Base-by-base conservation (phyloP, 2,797 vertebrate genomes). In the Artibeus lituratus region DNA sequence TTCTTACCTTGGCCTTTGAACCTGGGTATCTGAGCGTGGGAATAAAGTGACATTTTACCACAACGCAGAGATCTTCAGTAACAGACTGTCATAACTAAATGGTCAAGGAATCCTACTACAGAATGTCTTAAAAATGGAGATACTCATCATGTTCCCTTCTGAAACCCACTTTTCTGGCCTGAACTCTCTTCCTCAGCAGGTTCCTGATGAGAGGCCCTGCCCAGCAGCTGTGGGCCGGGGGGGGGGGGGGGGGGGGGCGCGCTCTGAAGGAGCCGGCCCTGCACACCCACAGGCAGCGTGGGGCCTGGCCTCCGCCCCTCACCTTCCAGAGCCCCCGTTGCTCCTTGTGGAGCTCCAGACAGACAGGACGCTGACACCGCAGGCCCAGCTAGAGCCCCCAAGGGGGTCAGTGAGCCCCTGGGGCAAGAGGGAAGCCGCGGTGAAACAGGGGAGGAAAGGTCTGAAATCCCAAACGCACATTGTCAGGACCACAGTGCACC, bases 21-120 rank as follows among this genome's bases (percentile, higher is more conserved):
- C 96, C 98, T 98, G 98, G 98, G 99, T 97, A 99, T 99, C 99
- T 99, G 98, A 98, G 98, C 98, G 98, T 83, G 98, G 98, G 98
- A 98, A 98, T 97, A 98, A 98, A 98, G 94, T 77, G 95, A 97
- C 92, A 97, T 96, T 96, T 97, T 94, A 98, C 96, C 94, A 97
- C 39, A 95, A 84, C 67, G 49, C 39, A 77, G 10, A 80, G 73
- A 93, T 55, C 87, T 92, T 90, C 78, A 70, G 69, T 77, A 92
- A 59, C 76, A 91, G 95, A 90, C 72, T 69, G 49, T 85, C 73
- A 93, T 93, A 92, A 78, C 22, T 49, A 91, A 84, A 86, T 72
- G 81, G 95, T 73, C 6, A 57, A 77, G 84, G 59, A 47, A 9
- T 74, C n/a, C 51, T 87, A 85, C 21, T 26, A 86, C 26, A 73